Evolutionary conservation across 2,888 invertebrate species (phyloP).

Genomic region (Andrena chrysosceles): DNA sequence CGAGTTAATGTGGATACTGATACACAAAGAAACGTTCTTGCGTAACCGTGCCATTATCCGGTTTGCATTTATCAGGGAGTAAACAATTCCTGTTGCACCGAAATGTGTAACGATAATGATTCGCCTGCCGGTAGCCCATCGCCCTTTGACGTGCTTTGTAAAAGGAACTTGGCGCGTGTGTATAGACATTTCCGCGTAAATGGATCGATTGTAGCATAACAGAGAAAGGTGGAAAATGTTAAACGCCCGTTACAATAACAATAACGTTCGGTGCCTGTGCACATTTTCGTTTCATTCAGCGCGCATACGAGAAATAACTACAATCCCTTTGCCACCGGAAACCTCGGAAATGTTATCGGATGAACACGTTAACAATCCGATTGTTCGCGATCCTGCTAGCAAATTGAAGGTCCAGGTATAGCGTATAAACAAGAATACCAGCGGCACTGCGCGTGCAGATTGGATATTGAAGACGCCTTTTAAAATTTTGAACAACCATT

Average conservation of each 20-base stretch:
- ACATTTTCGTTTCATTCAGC: constrained; percentile 13
- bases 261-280: not conserved
- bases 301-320: not conserved
- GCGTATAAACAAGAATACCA: not conserved
- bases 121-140: not conserved
- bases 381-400: not conserved
- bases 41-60: not conserved
- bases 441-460: not conserved
- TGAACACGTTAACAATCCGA: constrained; percentile 11
- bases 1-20: not conserved
- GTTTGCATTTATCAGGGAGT: not conserved
- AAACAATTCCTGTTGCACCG: not conserved
- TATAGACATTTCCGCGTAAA: not conserved
- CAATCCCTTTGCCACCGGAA: constrained; percentile 10
- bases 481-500: not conserved
- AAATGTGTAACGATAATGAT: constrained; percentile 22
- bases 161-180: constrained; percentile 14
- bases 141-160: not conserved
- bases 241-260: not conserved
- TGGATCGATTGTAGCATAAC: not conserved
- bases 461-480: not conserved
- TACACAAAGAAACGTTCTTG: not conserved
- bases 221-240: constrained; percentile 16
- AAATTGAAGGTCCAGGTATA: not conserved
- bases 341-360: constrained; percentile 7